Base-by-base conservation (phyloP, 2,888 invertebrate species). In the Myathropa florea region DNA sequence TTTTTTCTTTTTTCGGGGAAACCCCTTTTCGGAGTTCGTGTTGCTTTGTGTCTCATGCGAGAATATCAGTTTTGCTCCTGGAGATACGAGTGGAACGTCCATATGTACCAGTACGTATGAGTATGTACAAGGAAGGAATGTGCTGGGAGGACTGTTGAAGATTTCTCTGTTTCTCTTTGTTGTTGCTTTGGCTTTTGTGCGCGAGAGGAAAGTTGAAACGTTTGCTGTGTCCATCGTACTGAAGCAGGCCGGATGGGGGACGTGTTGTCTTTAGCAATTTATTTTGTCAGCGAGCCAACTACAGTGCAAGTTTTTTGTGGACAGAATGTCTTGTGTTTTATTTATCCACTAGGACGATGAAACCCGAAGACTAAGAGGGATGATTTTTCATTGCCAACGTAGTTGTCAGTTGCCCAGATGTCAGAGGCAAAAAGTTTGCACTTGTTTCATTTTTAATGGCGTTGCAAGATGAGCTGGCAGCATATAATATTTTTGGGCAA, bases 211-310 rank as follows among this genome's bases (percentile, higher is more conserved):
- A 79, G 70, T 81, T 75, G 79, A 84, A 84, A 36, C 78, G 70
- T 70, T 82, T 73, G 70, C 33, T 78, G 70, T 77, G 85, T 85
- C 85, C 85, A 78, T 78, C 60, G 80, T 77, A 68, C 46, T 46
- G 46, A 46, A 18, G 53, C 77, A 79, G 64, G 70, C 86, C 82
- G 86, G 86, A 86, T 86, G 75, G 61, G 67, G 75, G 73, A 86
- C 86, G 86, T 86, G 86, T 86, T 86, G 86, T 86, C 86, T 82
- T 78, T 75, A 75, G 83, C 70, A 83, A 86, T 86, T 83, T 86
- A 86, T 86, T 86, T 86, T 86, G 86, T 86, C 86, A 86, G 75
- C 60, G 75, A 86, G 86, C 86, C 86, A 86, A 75, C 73, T 80
- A 53, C 63, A 60, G 72, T 61, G 78, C 83, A 78, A 67, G 39